These are phyloP conservation scores for Mobula hypostoma DNA, from an alignment of 2,113 vertebrate genomes.

Conservation along the genomic window DNA sequence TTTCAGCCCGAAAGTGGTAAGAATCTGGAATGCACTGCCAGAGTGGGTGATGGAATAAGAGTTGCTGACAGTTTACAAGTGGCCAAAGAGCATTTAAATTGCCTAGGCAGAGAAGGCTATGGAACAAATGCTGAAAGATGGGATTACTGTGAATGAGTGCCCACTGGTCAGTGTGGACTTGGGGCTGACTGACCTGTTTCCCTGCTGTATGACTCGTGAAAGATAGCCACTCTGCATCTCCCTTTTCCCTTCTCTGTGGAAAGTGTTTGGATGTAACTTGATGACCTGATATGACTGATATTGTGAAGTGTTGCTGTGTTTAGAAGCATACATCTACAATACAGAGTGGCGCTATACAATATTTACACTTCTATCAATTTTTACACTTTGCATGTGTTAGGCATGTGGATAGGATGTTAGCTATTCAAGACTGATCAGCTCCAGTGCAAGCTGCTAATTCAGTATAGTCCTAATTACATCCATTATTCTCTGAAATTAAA, in stretches of 20 bases:
- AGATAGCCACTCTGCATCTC: not conserved
- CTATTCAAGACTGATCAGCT: not conserved
- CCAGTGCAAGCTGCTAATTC: not conserved
- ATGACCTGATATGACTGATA: not conserved
- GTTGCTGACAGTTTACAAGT: too few species aligned
- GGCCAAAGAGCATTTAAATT: too few species aligned
- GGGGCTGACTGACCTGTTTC: too few species aligned
- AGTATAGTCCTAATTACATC: not conserved
- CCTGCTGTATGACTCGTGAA: too few species aligned
- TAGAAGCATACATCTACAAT: too few species aligned
- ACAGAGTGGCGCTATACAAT: not conserved
- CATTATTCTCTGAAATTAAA: not conserved
- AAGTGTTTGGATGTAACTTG: not conserved
- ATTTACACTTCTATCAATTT: not conserved
- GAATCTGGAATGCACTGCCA: too few species aligned
- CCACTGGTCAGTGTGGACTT: too few species aligned
- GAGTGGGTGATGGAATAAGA: too few species aligned
- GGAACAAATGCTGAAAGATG: too few species aligned
- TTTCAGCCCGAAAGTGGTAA: too few species aligned
- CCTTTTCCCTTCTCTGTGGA: not conserved
- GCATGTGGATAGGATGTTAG: not conserved
- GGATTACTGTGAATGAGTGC: too few species aligned
- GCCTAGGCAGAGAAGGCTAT: too few species aligned
- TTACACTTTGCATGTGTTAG: not conserved
- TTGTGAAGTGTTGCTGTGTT: not conserved